Evolutionary conservation across 2,113 vertebrate species (phyloP), one percentile per base, ranked within the genome.

Genomic region (Pheucticus melanocephalus): DNA sequence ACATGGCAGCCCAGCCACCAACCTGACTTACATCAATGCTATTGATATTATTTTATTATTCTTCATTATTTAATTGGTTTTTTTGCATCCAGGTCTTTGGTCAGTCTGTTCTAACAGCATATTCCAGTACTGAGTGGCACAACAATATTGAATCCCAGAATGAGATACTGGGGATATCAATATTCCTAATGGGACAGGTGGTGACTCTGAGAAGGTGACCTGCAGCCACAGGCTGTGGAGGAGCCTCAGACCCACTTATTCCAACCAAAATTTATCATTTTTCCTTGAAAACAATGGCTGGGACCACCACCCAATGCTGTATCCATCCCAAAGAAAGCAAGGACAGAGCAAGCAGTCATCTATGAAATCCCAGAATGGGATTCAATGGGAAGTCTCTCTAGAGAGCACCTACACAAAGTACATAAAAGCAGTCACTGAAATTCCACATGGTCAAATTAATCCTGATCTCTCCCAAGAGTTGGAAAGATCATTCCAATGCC

Each of bases 61-160:
- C 61, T 51, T 48, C 40, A 47, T 69, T 37, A 30, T 31, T 66
- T 72, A 13, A 24, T 31, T 31, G 27, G 1, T 7, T 6, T 45
- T 61, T 37, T 37, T 28, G 24, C 25, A 14, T 6, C 15, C 16
- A 57, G 40, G 35, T 33, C 33, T 82, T 23, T 24, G 66, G 24
- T 44, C 28, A 23, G 35, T 37, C 56, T 0, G 0, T 50, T 61
- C 39, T 12, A n/a, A 63, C 6, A 35, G 23, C 48, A 27, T 28
- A 1, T n/a, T 59, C 56, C 79, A 88, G 31, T 23, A 28, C 2
- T 1, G 1, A 66, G n/a, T 7, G 28, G n/a, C 40, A 15, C 17
- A 35, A 12, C 4, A 19, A 27, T 15, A 47, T 0, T 11, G 12
- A 69, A 65, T 9, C 15, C 57, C 23, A 35, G 37, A 39, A 56